Percentiles rank a stretch among this genome's conserved stretches.
These are phyloP conservation scores for Burhinus bistriatus DNA, from an alignment of 2,113 vertebrate species.

Conservation along the genomic window DNA sequence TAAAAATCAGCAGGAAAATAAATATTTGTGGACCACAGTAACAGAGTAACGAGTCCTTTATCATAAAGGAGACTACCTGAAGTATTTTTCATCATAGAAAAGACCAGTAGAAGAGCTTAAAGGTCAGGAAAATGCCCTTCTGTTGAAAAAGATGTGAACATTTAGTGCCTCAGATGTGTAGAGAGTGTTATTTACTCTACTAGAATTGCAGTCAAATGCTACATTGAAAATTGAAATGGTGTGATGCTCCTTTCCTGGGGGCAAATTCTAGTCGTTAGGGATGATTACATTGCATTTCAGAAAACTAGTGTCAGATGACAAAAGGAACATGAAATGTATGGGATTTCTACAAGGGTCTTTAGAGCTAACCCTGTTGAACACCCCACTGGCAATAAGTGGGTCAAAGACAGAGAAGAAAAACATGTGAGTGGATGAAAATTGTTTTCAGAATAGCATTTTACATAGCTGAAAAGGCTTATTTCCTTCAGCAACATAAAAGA, in stretches of 20 bases:
- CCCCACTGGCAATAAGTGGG: background rate
- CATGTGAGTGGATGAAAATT: background rate
- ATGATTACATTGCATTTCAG: background rate
- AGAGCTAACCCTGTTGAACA: background rate
- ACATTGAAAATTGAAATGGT: background rate
- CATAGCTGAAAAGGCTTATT: background rate
- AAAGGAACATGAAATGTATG: background rate
- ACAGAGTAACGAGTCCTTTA: background rate
- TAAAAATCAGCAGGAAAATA: background rate
- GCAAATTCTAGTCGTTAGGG: background rate
- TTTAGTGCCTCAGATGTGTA: background rate
- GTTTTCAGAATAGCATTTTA: slow-evolving; percentile 1
- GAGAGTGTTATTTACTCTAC: background rate
- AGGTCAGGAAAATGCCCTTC: background rate
- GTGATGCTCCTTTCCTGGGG: background rate
- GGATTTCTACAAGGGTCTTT: background rate
- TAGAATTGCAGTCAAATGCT: background rate
- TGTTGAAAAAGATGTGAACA: background rate
- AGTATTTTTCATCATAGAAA: background rate
- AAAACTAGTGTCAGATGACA: background rate
- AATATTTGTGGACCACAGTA: background rate
- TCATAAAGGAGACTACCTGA: background rate
- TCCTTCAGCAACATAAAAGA: background rate
- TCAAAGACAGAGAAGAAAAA: background rate
- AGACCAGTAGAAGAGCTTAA: background rate